Percentiles rank a stretch among this genome's conserved stretches.
phyloP scores from a whole-genome alignment of 2,888 invertebrate species.

The Ditylenchus weischeri region DNA sequence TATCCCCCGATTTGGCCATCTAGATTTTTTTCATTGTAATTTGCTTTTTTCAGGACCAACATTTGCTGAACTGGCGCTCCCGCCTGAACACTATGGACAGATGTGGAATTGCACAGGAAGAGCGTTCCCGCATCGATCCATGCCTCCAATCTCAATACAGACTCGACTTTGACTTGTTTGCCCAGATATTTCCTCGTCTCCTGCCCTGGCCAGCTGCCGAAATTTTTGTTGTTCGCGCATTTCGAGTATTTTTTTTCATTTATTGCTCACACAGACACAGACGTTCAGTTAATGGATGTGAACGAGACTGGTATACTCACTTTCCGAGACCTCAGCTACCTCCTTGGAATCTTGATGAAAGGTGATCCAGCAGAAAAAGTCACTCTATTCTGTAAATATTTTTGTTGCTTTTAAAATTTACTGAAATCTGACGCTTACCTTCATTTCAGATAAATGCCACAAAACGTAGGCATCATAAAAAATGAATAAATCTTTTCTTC shows the following conservation, averaged over 20 bases:
- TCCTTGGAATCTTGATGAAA: slow-evolving; percentile 76
- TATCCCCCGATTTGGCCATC: too few species aligned
- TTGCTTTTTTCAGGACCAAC: slow-evolving; percentile 70
- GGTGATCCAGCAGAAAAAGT: slow-evolving; percentile 78
- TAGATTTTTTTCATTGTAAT: not conserved
- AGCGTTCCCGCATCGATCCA: slow-evolving; percentile 49
- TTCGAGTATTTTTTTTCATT: slow-evolving; percentile 68
- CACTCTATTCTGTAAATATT: slow-evolving; percentile 75
- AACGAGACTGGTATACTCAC: slow-evolving; percentile 80
- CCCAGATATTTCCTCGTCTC: slow-evolving; percentile 76
- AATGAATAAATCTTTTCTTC: too few species aligned
- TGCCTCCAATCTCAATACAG: slow-evolving; percentile 65
- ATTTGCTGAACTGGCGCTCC: slow-evolving; percentile 63
- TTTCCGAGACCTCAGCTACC: slow-evolving; percentile 79
- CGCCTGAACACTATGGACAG: slow-evolving; percentile 21
- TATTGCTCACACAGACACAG: not conserved
- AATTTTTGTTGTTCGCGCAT: slow-evolving; percentile 79
- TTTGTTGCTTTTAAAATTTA: not conserved
- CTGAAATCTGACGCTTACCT: not conserved
- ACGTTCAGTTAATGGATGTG: slow-evolving; percentile 74
- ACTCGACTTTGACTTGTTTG: slow-evolving; percentile 85
- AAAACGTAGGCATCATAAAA: too few species aligned
- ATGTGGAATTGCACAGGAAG: slow-evolving; percentile 52
- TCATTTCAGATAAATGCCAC: slow-evolving; percentile 67
- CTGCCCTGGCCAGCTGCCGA: slow-evolving; percentile 85